Evolutionary conservation across 2,888 invertebrate genomes (phyloP).

Genomic region (Cataglyphis rosenhaueri): DNA sequence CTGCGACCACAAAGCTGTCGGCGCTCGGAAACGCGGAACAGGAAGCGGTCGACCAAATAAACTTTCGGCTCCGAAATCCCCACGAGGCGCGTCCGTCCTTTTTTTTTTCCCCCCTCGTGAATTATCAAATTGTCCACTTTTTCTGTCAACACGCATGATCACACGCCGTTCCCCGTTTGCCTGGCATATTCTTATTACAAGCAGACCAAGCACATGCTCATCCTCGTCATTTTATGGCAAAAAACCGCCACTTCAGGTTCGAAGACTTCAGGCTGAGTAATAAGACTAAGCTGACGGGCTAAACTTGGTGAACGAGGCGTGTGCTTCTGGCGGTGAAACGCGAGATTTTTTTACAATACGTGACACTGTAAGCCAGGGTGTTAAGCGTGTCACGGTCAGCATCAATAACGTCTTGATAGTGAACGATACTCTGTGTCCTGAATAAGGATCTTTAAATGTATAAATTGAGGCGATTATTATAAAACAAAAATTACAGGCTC

Average conservation of each 20-base stretch:
- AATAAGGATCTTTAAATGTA: not conserved
- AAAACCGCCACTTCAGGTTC: constrained; percentile 61
- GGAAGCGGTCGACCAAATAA: constrained; percentile 42
- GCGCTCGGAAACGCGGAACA: constrained; percentile 34
- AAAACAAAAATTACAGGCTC: not conserved
- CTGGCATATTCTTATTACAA: constrained; percentile 36
- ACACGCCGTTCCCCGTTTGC: constrained; percentile 22
- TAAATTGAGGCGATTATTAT: not conserved
- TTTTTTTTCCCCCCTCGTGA: not conserved
- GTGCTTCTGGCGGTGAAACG: constrained; percentile 54
- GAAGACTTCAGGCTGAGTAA: constrained; percentile 12
- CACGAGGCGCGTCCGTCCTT: not conserved
- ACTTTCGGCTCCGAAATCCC: not conserved
- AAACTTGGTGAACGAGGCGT: constrained; percentile 50
- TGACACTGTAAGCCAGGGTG: constrained; percentile 64
- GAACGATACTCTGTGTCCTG: not conserved
- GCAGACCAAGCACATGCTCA: constrained; percentile 66
- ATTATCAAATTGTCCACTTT: constrained; percentile 41
- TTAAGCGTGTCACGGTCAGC: constrained; percentile 73
- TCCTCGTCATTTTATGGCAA: constrained; percentile 37
- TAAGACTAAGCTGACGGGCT: constrained; percentile 30
- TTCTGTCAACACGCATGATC: constrained; percentile 19
- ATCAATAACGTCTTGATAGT: constrained; percentile 40
- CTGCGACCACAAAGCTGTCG: not conserved
- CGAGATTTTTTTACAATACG: constrained; percentile 72